phyloP scores from a whole-genome alignment of 2,797 vertebrate species.

The Muraenolepis orangiensis region DNA sequence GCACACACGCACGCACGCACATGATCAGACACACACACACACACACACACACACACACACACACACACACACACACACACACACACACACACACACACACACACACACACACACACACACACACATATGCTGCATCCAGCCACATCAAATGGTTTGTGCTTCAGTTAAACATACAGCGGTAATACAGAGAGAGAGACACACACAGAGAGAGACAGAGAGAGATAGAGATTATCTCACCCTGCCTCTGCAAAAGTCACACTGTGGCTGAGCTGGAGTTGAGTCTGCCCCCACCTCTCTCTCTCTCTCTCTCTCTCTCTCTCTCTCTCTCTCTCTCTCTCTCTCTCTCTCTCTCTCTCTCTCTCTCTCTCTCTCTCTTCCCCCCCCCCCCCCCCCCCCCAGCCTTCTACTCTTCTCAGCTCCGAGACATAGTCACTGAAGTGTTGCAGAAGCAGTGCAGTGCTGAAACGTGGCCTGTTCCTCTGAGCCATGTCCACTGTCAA shows the following conservation, averaged over 20 bases:
- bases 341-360: not conserved
- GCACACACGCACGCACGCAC: constrained; percentile 5
- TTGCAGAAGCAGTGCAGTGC: constrained; percentile 42
- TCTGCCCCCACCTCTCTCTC: no score
- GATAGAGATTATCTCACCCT: not conserved
- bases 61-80: not conserved
- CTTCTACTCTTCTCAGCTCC: constrained; percentile 19
- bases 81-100: not conserved
- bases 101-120: not conserved
- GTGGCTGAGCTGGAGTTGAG: not conserved
- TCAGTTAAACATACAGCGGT: not conserved
- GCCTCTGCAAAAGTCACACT: not conserved
- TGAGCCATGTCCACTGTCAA: constrained; percentile 47
- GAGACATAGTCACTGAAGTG: constrained; percentile 51
- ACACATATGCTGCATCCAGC: not conserved
- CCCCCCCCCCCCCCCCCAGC: no score
- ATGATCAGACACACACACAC: not conserved
- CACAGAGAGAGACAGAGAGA: not conserved
- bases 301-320: no score
- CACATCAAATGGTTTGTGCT: no score
- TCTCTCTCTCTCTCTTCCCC: no score
- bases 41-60: constrained; percentile 9
- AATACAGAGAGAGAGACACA: not conserved
- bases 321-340: no score
- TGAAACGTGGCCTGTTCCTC: constrained; percentile 37